phyloP scores from a whole-genome alignment of 2,888 invertebrate genomes.

The Eupsilia transversa region DNA sequence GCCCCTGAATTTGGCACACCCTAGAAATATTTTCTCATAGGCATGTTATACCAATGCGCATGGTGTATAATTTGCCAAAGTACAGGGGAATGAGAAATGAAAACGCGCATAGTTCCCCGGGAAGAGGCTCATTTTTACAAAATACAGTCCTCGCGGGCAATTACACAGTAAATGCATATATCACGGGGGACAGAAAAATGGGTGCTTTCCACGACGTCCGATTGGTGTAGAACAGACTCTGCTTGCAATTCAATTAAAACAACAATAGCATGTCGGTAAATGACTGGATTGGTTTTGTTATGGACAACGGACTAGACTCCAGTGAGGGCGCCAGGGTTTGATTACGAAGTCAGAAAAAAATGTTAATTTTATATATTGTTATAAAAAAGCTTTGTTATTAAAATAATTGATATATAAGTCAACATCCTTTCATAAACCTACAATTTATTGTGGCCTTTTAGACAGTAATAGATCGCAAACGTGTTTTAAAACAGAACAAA shows the following conservation, averaged over 20 bases:
- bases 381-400: not conserved
- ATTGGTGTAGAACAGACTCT: not conserved
- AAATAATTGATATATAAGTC: too few species aligned
- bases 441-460: too few species aligned
- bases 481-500: not conserved
- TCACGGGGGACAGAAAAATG: slow-evolving; percentile 77
- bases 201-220: slow-evolving; percentile 70
- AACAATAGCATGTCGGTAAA: not conserved
- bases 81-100: slow-evolving; percentile 64
- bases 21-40: slow-evolving; percentile 44
- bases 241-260: not conserved
- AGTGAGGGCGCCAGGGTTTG: too few species aligned
- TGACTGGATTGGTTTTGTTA: not conserved
- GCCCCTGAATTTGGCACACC: slow-evolving; percentile 21
- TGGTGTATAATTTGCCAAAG: slow-evolving; percentile 66
- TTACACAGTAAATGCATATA: slow-evolving; percentile 84
- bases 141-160: slow-evolving; percentile 76
- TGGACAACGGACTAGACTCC: not conserved
- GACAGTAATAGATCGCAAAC: not conserved
- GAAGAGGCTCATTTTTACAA: slow-evolving; percentile 76
- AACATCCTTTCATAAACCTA: too few species aligned
- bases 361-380: not conserved
- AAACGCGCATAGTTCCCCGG: slow-evolving; percentile 64
- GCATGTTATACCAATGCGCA: slow-evolving; percentile 20
- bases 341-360: not conserved